phyloP scores from a whole-genome alignment of 2,797 vertebrate species.

The Hyperoplus immaculatus region DNA sequence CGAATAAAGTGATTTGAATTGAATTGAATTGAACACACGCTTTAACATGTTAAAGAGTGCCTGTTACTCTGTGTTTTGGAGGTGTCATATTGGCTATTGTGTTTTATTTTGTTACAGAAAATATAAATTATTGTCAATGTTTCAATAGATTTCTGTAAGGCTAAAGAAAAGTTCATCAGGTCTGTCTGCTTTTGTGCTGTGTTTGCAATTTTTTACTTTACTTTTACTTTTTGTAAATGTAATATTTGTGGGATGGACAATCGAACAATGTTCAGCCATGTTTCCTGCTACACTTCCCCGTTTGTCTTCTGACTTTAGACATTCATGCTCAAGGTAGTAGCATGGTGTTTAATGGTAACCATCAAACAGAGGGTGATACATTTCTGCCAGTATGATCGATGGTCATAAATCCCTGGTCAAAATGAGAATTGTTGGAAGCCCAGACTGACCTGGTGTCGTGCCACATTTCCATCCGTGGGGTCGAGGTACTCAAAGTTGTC shows the following conservation, averaged over 20 bases:
- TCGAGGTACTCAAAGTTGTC: conserved; percentile 98
- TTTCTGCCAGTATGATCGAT: neutral
- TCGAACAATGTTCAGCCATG: neutral
- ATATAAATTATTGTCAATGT: no score
- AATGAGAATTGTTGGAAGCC: neutral
- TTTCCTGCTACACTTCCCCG: neutral
- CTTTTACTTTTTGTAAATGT: no score
- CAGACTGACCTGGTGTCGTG: conserved; percentile 94
- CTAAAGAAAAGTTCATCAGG: no score
- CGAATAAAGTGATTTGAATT: no score
- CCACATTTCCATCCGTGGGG: conserved; percentile 96
- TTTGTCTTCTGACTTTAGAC: neutral
- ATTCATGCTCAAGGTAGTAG: neutral
- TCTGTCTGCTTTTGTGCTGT: no score
- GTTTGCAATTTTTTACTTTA: neutral
- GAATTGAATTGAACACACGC: no score
- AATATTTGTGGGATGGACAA: no score
- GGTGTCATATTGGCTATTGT: no score
- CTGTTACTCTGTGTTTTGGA: neutral
- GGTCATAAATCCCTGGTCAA: neutral
- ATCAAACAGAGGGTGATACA: neutral
- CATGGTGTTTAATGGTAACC: neutral
- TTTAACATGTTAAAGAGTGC: neutral
- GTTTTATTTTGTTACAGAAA: no score
- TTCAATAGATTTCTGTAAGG: no score